Base-by-base conservation (phyloP, 2,113 vertebrate species). In the Corythornis cristatus region DNA sequence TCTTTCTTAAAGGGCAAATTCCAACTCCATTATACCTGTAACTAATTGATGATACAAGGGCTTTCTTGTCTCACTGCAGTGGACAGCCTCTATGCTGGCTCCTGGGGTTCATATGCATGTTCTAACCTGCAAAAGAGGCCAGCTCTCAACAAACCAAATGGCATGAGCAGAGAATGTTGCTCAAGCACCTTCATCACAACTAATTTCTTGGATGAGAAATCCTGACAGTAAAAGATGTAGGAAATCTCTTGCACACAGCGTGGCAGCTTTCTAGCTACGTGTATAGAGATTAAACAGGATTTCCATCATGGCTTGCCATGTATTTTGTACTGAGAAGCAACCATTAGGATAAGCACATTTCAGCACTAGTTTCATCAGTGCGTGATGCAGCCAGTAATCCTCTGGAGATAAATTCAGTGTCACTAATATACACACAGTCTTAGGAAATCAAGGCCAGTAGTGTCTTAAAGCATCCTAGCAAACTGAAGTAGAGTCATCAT, bases 251-350 rank as follows among this genome's bases (percentile, higher is more conserved):
- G 51, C 1, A 2, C 37, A 56, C 26, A 46, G 1, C 71, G 11
- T 85, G 66, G 50, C 21, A 11, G 50, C 51, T 50, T 84, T 80
- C 71, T 73, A 57, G 58, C 35, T 72, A 67, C 5, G 25, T 2
- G 0, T 29, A 65, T 83, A 22, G 33, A 64, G 72, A 91, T 76
- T 62, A 88, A 79, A 92, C 18, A 58, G 50, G 58, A 88, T 88
- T 95, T 93, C 60, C 60, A 78, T 76, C 33, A 75, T 5, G 40
- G 67, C 22, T 79, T 89, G 67, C 45, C 84, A 67, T 43, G 76
- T 79, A 70, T 86, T 95, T 84, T 50, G n/a, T 46, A 81, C 66
- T 76, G 90, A 86, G 79, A 70, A 88, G 90, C 61, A 77, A 42
- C 56, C 58, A 75, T 80, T 50, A 48, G 91, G 57, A 53, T 31